Percentiles rank a stretch among this genome's conserved stretches.
These are phyloP conservation scores for Hedya salicella DNA, from an alignment of 2,888 invertebrate species.

Conservation along the genomic window DNA sequence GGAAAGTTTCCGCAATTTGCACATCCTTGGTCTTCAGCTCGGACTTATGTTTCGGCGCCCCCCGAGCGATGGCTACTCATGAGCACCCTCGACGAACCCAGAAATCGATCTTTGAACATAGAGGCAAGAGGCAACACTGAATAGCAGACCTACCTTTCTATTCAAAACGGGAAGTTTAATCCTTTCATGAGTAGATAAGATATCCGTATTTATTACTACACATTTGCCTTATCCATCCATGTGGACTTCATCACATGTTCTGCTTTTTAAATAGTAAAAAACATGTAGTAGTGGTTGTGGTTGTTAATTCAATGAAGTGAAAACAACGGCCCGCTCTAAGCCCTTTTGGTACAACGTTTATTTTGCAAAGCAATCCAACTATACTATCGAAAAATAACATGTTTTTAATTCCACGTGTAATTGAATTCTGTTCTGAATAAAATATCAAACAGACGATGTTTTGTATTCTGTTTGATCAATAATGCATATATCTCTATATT, in stretches of 20 bases:
- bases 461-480: not conserved
- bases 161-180: slow-evolving; percentile 80
- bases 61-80: slow-evolving; percentile 76
- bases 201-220: no score
- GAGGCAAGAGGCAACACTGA: slow-evolving; percentile 75
- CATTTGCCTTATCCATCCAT: no score
- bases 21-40: slow-evolving; percentile 65
- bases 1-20: no score
- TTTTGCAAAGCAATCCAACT: not conserved
- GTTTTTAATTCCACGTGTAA: not conserved
- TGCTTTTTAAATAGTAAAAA: no score
- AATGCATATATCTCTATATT: not conserved
- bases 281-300: no score
- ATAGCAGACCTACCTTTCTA: slow-evolving; percentile 70
- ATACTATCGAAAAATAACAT: not conserved
- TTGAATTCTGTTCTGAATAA: not conserved
- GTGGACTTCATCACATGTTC: no score
- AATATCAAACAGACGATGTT: not conserved
- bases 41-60: slow-evolving; percentile 63
- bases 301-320: no score
- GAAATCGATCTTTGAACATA: slow-evolving; percentile 71
- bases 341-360: not conserved
- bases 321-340: no score
- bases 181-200: slow-evolving; percentile 81
- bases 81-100: slow-evolving; percentile 75